Percentiles rank a stretch among this genome's conserved stretches.
Conservation (phyloP, 1,140 invertebrate species). For the Aphis gossypii region DNA sequence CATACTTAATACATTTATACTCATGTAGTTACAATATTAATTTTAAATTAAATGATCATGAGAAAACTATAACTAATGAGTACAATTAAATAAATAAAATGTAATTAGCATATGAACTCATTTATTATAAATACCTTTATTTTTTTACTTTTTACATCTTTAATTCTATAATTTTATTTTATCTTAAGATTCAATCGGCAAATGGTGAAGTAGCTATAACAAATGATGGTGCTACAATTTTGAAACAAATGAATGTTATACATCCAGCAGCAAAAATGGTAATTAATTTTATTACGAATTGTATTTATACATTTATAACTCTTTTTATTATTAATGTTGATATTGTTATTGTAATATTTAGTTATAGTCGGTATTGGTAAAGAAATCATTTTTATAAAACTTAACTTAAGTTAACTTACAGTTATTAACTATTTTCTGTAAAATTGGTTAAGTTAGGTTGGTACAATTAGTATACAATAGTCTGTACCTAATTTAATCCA, state of each 20-base stretch:
- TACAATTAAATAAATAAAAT: background rate
- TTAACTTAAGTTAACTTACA: no score
- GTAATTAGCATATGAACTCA: background rate
- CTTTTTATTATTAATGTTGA: no score
- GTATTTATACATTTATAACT: background rate
- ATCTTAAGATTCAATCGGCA: slow-evolving; percentile 85
- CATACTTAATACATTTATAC: no score
- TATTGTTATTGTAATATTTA: no score
- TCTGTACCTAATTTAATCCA: background rate
- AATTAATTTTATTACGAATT: slow-evolving; percentile 60
- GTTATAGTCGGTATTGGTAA: no score
- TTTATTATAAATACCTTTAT: background rate
- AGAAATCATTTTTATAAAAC: background rate
- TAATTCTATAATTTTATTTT: slow-evolving; percentile 52
- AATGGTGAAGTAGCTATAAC: slow-evolving; percentile 99
- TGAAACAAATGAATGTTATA: slow-evolving; percentile 98
- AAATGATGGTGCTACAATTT: slow-evolving; percentile 99
- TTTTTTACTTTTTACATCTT: background rate
- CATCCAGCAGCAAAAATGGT: slow-evolving; percentile 99
- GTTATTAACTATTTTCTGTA: no score
- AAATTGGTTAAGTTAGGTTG: background rate
- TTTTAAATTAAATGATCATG: no score
- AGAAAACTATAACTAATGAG: background rate
- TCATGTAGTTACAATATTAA: no score
- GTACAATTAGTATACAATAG: background rate